A percentile compares a stretch with the other conserved stretches of the same genome.
Conservation (phyloP, 2,113 vertebrate species). For the Indicator maculatus region DNA sequence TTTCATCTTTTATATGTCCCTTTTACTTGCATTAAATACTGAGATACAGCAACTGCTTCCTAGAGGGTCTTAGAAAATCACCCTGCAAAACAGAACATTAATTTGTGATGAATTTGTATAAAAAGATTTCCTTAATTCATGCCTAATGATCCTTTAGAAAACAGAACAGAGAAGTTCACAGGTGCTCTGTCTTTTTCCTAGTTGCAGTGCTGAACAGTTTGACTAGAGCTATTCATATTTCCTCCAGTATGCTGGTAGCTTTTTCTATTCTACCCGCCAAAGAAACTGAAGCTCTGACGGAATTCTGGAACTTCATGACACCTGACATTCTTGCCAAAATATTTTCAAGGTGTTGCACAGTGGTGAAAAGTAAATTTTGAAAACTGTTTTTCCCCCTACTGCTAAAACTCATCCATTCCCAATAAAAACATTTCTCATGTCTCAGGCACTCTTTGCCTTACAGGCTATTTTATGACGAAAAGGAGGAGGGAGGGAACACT, state of each 20-base stretch:
- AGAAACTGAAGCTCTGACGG: conserved; percentile 15
- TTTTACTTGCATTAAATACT: background rate
- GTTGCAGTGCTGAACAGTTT: background rate
- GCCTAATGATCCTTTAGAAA: background rate
- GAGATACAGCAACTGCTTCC: background rate
- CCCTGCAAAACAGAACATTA: background rate
- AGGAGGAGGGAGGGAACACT: background rate
- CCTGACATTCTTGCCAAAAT: background rate
- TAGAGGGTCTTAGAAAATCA: background rate
- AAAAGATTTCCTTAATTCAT: background rate
- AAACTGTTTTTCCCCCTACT: conserved; percentile 9
- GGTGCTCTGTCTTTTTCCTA: background rate
- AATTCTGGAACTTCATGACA: conserved; percentile 26
- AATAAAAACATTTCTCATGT: conserved; percentile 54
- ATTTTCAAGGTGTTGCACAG: conserved; percentile 34
- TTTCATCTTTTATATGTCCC: background rate
- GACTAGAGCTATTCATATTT: background rate
- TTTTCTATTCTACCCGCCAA: background rate
- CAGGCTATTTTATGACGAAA: conserved; percentile 26
- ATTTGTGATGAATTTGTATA: background rate
- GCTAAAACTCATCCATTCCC: conserved; percentile 35
- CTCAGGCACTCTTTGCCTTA: conserved; percentile 31
- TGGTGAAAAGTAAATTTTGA: conserved; percentile 57
- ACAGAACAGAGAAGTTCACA: background rate
- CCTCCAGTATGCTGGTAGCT: background rate